Conservation (phyloP, 1,140 invertebrate genomes). For the Musca vetustissima region DNA sequence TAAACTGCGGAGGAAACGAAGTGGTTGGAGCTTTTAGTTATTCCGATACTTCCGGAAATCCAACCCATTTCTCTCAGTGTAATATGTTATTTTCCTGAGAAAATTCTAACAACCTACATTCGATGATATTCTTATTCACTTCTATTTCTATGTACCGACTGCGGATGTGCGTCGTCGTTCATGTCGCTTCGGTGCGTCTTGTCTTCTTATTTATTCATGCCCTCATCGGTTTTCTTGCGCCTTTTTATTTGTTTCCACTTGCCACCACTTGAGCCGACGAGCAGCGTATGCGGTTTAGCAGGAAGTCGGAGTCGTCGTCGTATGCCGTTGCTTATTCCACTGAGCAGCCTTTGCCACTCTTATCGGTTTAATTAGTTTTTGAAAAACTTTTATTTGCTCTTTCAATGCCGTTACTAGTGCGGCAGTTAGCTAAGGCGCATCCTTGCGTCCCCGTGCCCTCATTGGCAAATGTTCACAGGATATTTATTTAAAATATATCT, state of each 20-base stretch:
- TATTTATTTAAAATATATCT: no score
- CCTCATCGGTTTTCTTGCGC: background rate
- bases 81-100: background rate
- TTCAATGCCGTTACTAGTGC: background rate
- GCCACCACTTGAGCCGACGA: no score
- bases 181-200: no score
- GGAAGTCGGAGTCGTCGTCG: constrained; percentile 4
- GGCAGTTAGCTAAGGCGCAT: no score
- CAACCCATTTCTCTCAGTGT: constrained; percentile 1
- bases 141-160: background rate
- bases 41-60: no score
- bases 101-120: no score
- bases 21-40: no score
- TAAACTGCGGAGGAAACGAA: no score
- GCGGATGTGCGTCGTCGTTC: background rate
- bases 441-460: no score
- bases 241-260: constrained; percentile 2
- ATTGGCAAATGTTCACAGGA: no score
- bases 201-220: constrained; percentile 5
- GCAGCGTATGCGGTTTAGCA: constrained; percentile 5
- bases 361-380: constrained; percentile 24
- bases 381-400: constrained; percentile 22
- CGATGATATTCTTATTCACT: no score
- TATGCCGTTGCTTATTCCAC: background rate
- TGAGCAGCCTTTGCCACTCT: constrained; percentile 2